Evolutionary conservation across 2,113 vertebrate species (phyloP), one percentile per base, ranked within the genome.

Genomic region (Siphamia tubifer): DNA sequence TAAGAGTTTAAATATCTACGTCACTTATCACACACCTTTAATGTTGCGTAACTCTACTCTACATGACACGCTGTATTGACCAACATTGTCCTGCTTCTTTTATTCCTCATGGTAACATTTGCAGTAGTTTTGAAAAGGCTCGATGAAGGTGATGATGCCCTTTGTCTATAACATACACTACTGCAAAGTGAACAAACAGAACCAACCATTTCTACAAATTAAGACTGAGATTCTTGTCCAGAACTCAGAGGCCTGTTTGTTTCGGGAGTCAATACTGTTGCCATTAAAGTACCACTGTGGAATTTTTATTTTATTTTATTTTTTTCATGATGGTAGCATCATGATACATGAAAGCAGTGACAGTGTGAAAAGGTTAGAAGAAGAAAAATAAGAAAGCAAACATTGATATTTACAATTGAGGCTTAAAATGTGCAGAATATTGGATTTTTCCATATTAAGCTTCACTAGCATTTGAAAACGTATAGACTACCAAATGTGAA

Each of bases 1-100:
- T 95, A 96, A 94, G 90, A 87, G 15, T 38, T 67, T n/a, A 47
- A 24, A 73, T 38, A 48, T 51, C 25, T 25, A 13, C 30, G 2
- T 10, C 58, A 27, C 63, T 56, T 56, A 30, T 44, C 32, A 31
- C 8, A 20, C n/a, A 11, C 6, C 31, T 55, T 21, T 45, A 38
- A 51, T 35, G 58, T 15, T 24, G 30, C 6, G 36, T 48, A 72
- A 67, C 60, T 19, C 2, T 25, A 67, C 60, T 19, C 2, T 25
- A 39, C 13, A 71, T 62, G 48, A 8, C 0, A 23, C 1, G 8
- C 3, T 54, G n/a, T n/a, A n/a, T n/a, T n/a, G n/a, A 12, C 44
- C 31, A 51, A 34, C 39, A 42, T 23, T 6, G 2, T 27, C 6
- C 13, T 51, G 3, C 25, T 23, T 55, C 19, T 39, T 31, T 20